Evolutionary conservation across 2,113 vertebrate species (phyloP).

Genomic region (Calyptommatus sinebrachiatus): DNA sequence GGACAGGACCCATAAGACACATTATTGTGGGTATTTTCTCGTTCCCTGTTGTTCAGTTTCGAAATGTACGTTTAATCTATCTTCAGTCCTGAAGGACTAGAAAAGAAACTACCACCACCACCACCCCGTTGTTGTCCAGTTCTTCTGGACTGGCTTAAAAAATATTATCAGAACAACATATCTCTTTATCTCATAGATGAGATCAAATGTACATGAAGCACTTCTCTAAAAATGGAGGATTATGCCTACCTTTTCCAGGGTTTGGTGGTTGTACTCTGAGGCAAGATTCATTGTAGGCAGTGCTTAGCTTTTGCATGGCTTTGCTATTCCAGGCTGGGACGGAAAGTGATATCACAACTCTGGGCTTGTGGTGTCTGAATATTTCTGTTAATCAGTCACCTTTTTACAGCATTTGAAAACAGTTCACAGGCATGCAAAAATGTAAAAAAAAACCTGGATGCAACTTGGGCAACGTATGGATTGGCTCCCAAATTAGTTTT

Average conservation of each 20-base stretch:
- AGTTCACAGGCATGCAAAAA: neutral
- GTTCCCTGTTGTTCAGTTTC: no score
- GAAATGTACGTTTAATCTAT: no score
- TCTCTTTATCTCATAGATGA: neutral
- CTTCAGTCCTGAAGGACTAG: no score
- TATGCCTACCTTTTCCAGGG: neutral
- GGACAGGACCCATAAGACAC: no score
- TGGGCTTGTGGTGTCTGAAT: neutral
- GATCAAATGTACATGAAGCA: neutral
- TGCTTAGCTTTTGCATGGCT: neutral
- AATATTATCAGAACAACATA: no score
- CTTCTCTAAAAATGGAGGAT: neutral
- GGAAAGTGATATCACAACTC: neutral
- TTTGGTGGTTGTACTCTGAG: neutral
- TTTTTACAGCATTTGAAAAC: neutral
- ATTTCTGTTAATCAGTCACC: constrained; percentile 20
- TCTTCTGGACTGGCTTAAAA: no score
- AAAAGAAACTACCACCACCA: no score
- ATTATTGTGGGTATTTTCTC: neutral
- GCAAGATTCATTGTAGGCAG: neutral
- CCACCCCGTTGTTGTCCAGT: no score
- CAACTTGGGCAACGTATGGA: neutral
- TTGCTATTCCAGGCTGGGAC: neutral
- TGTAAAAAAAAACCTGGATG: neutral
- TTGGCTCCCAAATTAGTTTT: no score